Percentiles rank a stretch among this genome's conserved stretches.
Conservation (phyloP, 2,113 vertebrate genomes). For the Promerops cafer region DNA sequence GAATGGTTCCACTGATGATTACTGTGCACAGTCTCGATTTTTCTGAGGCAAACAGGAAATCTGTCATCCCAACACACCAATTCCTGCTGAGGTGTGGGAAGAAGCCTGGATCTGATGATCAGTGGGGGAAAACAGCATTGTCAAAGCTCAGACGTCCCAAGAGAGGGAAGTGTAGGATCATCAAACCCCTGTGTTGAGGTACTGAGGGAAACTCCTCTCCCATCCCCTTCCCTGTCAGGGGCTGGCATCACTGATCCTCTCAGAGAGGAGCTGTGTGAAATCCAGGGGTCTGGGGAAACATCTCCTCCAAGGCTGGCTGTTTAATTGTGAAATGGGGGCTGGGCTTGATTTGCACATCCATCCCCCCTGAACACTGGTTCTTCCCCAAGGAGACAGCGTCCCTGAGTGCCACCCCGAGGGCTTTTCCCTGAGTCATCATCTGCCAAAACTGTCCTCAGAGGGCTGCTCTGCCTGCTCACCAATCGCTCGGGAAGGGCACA, state of each 20-base stretch:
- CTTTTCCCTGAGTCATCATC: background rate
- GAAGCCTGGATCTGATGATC: background rate
- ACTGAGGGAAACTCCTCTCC: background rate
- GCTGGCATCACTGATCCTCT: background rate
- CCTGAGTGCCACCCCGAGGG: background rate
- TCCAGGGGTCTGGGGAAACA: background rate
- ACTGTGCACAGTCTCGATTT: background rate
- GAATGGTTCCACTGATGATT: background rate
- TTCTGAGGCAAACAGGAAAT: background rate
- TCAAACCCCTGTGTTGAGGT: background rate
- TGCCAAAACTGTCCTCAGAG: background rate
- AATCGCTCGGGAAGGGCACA: accelerated
- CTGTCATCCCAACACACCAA: background rate
- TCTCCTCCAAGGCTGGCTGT: background rate
- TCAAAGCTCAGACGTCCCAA: background rate
- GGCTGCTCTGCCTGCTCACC: background rate
- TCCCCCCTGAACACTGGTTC: background rate
- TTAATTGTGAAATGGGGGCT: background rate
- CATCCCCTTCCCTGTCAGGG: background rate
- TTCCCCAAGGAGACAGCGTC: background rate
- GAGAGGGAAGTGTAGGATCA: background rate
- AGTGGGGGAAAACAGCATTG: background rate
- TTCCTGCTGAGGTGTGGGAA: background rate
- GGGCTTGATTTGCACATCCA: background rate
- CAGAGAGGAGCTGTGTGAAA: background rate